These are phyloP conservation scores for Rostratula benghalensis DNA, from an alignment of 2,113 vertebrate genomes.

Conservation along the genomic window DNA sequence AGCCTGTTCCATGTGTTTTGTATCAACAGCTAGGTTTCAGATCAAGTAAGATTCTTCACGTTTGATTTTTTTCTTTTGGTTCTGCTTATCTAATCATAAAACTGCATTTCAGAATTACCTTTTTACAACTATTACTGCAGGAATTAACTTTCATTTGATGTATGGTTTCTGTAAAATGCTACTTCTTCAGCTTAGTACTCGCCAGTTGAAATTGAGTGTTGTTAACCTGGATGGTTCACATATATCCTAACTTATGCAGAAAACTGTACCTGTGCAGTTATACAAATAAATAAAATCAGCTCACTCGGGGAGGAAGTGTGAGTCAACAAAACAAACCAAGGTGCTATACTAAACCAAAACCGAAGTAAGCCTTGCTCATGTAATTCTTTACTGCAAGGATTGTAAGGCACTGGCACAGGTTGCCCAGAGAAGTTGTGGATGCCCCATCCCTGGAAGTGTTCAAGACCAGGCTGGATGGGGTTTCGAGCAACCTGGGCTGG, in stretches of 20 bases:
- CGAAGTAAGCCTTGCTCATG: background rate
- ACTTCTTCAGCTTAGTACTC: background rate
- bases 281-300: background rate
- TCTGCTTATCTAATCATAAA: background rate
- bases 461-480: too few relatives aligned
- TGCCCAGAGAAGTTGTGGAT: too few relatives aligned
- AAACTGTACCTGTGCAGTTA: accelerated
- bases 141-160: background rate
- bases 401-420: too few relatives aligned
- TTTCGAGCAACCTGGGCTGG: too few relatives aligned
- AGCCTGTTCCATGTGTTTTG: background rate
- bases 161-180: background rate
- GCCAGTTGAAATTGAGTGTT: background rate
- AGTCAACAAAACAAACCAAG: background rate
- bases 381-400: too few relatives aligned
- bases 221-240: background rate
- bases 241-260: background rate
- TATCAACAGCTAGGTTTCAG: background rate
- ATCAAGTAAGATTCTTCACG: background rate
- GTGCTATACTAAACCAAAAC: background rate
- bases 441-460: too few relatives aligned
- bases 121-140: background rate
- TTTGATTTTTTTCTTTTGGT: background rate
- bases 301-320: background rate
- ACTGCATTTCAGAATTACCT: background rate